Evolutionary conservation across 2,113 vertebrate species (phyloP).

Genomic region (Vimba vimba): DNA sequence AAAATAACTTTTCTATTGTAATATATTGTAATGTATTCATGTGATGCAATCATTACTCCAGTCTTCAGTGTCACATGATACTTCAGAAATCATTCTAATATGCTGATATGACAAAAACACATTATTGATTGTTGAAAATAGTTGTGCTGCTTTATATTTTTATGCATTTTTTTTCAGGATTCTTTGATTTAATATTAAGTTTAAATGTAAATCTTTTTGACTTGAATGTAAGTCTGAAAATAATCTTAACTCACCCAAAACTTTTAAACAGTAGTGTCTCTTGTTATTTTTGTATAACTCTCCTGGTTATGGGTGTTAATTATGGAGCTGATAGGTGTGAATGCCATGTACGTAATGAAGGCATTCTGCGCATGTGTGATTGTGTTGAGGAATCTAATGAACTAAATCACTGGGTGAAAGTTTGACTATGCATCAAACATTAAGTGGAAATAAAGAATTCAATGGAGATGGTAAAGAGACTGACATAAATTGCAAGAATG

Average conservation of each 20-base stretch:
- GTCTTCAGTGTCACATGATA: neutral
- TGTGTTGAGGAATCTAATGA: neutral
- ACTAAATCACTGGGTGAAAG: neutral
- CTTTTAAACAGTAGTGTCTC: neutral
- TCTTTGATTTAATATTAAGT: neutral
- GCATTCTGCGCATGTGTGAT: neutral
- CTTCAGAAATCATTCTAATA: neutral
- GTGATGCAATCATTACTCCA: neutral
- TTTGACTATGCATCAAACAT: neutral
- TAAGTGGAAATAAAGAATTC: neutral
- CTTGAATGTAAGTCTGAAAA: too few relatives aligned
- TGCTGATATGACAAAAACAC: neutral
- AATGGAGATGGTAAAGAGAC: neutral
- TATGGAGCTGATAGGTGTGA: constrained; percentile 14
- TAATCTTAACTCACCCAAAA: neutral
- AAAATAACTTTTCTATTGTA: neutral
- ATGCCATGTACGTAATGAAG: neutral
- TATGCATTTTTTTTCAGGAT: neutral
- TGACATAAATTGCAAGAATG: neutral
- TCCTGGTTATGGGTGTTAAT: neutral
- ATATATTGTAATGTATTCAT: neutral
- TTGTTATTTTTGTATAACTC: too few relatives aligned
- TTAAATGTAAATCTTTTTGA: neutral
- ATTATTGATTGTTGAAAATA: neutral
- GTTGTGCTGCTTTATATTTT: neutral